Conservation (phyloP, 2,113 vertebrate genomes). For the Pipra filicauda region DNA sequence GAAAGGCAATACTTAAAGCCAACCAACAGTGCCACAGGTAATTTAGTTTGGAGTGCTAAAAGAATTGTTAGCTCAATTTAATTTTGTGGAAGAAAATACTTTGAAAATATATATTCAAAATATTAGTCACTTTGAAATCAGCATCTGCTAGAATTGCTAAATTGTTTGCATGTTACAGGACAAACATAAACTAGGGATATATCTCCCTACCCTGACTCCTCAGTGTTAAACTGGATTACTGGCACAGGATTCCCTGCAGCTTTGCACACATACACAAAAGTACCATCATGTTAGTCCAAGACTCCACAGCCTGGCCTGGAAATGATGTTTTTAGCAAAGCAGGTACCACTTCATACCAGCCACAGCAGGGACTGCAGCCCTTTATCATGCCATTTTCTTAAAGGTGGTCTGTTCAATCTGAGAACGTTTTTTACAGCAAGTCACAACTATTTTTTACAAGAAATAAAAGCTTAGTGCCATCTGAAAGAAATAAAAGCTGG, state of each 20-base stretch:
- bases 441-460: background rate
- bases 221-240: background rate
- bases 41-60: background rate
- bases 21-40: background rate
- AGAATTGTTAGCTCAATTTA: conserved; percentile 22
- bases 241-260: background rate
- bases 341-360: rapidly evolving
- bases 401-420: background rate
- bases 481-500: conserved; percentile 1
- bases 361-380: background rate
- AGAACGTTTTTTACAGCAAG: background rate
- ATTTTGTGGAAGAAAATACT: conserved; percentile 30
- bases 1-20: background rate
- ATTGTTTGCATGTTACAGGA: background rate
- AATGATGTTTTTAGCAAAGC: background rate
- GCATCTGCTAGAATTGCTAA: background rate
- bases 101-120: background rate
- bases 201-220: background rate
- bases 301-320: background rate
- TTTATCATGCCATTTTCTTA: background rate
- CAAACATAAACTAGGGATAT: background rate
- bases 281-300: rapidly evolving
- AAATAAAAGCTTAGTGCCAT: conserved; percentile 3
- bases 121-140: background rate
- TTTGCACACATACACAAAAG: background rate